A percentile compares a stretch with the other conserved stretches of the same genome.
Evolutionary conservation across 2,113 vertebrate genomes (phyloP).

Genomic region (Aepyceros melampus): DNA sequence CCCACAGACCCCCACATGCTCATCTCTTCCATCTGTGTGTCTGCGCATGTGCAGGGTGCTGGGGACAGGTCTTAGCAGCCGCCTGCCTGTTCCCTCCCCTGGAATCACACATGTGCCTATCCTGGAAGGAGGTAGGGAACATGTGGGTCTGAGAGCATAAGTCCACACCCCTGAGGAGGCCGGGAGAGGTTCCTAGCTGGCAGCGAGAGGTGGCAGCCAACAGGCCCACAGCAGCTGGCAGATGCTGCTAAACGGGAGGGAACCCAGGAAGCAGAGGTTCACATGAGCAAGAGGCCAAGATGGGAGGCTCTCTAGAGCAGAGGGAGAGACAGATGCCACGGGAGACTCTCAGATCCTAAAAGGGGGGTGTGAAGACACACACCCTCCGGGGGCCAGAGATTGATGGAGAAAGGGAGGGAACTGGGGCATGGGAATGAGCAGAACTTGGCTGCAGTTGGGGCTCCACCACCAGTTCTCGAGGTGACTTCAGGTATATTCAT

Average conservation of each 20-base stretch:
- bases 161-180: too few relatives aligned
- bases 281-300: background rate
- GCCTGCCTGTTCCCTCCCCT: background rate
- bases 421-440: background rate
- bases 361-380: background rate
- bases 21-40: background rate
- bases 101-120: background rate
- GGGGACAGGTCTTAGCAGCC: background rate
- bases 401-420: background rate
- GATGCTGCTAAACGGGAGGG: background rate
- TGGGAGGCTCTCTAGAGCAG: background rate
- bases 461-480: background rate
- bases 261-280: background rate
- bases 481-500: background rate
- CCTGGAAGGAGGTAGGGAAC: background rate
- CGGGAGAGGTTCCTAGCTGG: background rate
- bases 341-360: background rate
- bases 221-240: background rate
- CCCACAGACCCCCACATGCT: background rate
- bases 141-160: background rate
- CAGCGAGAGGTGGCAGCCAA: background rate
- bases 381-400: background rate
- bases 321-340: background rate
- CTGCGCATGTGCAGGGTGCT: background rate
- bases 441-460: fast-evolving